Conservation (phyloP, 2,797 vertebrate species). For the Diglossa cyanea region DNA sequence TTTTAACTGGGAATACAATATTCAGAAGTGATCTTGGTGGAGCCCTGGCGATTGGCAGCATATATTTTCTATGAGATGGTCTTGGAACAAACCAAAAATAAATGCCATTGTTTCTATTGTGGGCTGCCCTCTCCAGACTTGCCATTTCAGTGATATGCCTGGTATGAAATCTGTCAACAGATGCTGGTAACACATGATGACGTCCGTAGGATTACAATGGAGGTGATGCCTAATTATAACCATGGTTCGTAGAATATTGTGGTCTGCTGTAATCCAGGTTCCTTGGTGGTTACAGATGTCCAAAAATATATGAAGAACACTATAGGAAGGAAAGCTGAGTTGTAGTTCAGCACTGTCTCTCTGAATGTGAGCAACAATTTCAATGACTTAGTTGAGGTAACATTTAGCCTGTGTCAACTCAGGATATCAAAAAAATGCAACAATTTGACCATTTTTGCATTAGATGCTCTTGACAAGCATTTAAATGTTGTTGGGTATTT, state of each 20-base stretch:
- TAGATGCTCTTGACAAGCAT: neutral
- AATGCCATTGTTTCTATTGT: slow-evolving; percentile 83
- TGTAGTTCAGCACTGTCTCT: neutral
- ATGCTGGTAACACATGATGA: slow-evolving; percentile 92
- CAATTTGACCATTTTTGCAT: neutral
- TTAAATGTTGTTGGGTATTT: neutral
- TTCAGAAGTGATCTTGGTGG: slow-evolving; percentile 38
- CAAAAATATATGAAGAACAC: neutral
- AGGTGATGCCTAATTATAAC: slow-evolving; percentile 92
- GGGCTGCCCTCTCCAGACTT: slow-evolving; percentile 80
- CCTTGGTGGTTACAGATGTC: slow-evolving; percentile 73
- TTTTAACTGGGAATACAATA: slow-evolving; percentile 61
- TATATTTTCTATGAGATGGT: slow-evolving; percentile 80
- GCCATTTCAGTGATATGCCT: slow-evolving; percentile 87
- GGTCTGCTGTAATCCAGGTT: slow-evolving; percentile 82
- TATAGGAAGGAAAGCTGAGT: neutral
- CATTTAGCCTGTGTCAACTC: neutral
- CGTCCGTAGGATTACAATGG: slow-evolving; percentile 88
- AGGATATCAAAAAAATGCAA: neutral
- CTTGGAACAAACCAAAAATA: slow-evolving; percentile 73
- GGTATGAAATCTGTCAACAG: slow-evolving; percentile 98
- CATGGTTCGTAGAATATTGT: slow-evolving; percentile 78
- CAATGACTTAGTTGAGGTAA: neutral
- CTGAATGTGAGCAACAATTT: neutral
- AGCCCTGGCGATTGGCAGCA: slow-evolving; percentile 66